Base-by-base conservation (phyloP, 2,797 vertebrate genomes). In the Dermochelys coriacea region DNA sequence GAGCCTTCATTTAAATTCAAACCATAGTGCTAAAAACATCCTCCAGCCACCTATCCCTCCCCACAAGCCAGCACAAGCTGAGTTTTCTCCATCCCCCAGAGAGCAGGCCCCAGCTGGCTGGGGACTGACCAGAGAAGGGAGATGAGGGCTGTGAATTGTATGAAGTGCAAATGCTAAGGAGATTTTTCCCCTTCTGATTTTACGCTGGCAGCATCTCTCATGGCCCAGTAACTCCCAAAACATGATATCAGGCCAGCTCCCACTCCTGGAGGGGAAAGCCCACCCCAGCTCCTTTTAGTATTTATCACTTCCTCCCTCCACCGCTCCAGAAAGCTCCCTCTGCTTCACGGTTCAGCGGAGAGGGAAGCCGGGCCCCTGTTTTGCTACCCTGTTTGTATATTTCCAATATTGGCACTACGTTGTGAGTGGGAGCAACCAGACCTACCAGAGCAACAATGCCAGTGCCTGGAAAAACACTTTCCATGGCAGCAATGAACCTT, bases 11-110 rank as follows among this genome's bases (percentile, higher is more conserved):
- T 77, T 86, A 91, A 79, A 92, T 78, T 80, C 74, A 88, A 82
- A 61, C 52, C 80, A 64, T 64, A 91, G 87, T 95, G 85, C 85
- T 96, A 88, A 88, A 87, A 91, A 18, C 31, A 91, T 47, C 16
- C 34, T 10, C 12, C 75, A 83, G 81, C 5, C 47, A 88, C 51
- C 87, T 95, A 80, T 61, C 91, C 71, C 85, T 95, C 85, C 81
- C 88, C 88, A 89, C 81, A 95, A 84, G 93, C 90, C 90, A 95
- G 59, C 34, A 84, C 29, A 88, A 80, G 87, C 94, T 93, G 81
- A 84, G 77, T 74, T 55, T 87, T 77, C 0, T 29, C 45, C 74
- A 0, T 88, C 50, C 85, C 88, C 80, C 77, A 85, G 45, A 29
- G 15, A 77, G n/a, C 86, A 81, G 83, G 85, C 21, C 92, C 79